These are phyloP conservation scores for Clarias fuscus DNA, from an alignment of 2,797 vertebrate species.

Conservation along the genomic window DNA sequence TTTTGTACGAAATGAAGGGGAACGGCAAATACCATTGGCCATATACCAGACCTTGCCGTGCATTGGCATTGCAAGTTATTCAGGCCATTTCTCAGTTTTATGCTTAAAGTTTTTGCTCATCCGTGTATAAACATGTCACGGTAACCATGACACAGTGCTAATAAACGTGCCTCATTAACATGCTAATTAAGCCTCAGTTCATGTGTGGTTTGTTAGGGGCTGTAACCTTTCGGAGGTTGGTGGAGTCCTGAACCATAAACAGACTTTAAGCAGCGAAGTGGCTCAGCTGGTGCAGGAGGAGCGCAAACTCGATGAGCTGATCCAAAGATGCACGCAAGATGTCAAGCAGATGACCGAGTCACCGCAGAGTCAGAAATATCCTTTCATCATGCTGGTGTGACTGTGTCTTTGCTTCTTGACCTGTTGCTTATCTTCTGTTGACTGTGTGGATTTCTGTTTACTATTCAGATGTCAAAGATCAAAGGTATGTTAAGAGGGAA, in stretches of 20 bases:
- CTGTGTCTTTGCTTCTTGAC: background rate
- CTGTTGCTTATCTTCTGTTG: background rate
- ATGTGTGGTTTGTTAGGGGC: slow-evolving; percentile 75
- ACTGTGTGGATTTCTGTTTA: background rate
- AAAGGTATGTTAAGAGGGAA: background rate
- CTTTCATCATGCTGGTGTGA: slow-evolving; percentile 50
- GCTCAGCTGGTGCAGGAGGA: slow-evolving; percentile 90
- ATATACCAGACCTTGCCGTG: background rate
- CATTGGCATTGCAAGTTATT: background rate
- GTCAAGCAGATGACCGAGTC: slow-evolving; percentile 90
- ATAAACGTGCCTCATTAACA: background rate
- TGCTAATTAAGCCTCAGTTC: background rate
- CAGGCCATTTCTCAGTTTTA: background rate
- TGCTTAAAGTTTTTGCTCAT: background rate
- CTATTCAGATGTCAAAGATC: background rate
- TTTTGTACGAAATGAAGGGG: background rate
- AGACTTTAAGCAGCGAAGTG: slow-evolving; percentile 86
- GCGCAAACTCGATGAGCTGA: slow-evolving; percentile 89
- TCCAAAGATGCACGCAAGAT: slow-evolving; percentile 90
- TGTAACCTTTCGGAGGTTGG: slow-evolving; percentile 89
- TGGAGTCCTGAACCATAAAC: slow-evolving; percentile 84
- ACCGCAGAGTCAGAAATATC: slow-evolving; percentile 95
- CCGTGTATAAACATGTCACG: background rate
- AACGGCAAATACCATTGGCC: background rate
- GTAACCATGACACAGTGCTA: background rate